phyloP scores from a whole-genome alignment of 2,113 vertebrate genomes.

The Thalassoma bifasciatum region DNA sequence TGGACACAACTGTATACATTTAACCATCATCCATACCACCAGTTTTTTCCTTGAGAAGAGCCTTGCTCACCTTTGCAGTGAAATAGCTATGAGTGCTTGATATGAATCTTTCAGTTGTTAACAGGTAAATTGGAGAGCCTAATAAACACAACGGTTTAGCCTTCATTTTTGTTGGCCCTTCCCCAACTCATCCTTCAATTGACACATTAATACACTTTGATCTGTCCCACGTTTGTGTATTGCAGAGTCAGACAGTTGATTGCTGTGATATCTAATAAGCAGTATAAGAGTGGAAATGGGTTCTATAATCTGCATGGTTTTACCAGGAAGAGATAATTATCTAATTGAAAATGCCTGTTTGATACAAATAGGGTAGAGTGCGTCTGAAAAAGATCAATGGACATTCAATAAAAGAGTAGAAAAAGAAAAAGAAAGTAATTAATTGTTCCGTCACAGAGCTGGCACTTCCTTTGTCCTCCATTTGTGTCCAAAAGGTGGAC shows the following conservation, averaged over 20 bases:
- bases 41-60: not conserved
- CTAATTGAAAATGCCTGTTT: slow-evolving; percentile 51
- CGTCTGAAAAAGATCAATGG: slow-evolving; percentile 41
- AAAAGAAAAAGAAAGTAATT: slow-evolving; percentile 66
- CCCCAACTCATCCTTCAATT: not conserved
- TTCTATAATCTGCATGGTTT: slow-evolving; percentile 26
- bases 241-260: not conserved
- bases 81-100: not conserved
- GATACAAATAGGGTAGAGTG: slow-evolving; percentile 38
- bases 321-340: slow-evolving; percentile 46
- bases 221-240: not conserved
- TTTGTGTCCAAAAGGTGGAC: not conserved
- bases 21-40: not conserved
- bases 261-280: not conserved
- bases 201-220: not conserved
- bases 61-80: not conserved
- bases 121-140: slow-evolving; percentile 10
- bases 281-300: slow-evolving; percentile 17
- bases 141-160: slow-evolving; percentile 13
- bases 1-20: too few species aligned
- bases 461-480: slow-evolving; percentile 35
- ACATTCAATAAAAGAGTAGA: slow-evolving; percentile 50
- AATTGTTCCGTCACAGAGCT: slow-evolving; percentile 55
- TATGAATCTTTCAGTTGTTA: slow-evolving; percentile 1
- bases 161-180: not conserved